Base-by-base conservation (phyloP, 30 jellyfish, hydroid and myxozoan species). In the Aurelia aurita region DNA sequence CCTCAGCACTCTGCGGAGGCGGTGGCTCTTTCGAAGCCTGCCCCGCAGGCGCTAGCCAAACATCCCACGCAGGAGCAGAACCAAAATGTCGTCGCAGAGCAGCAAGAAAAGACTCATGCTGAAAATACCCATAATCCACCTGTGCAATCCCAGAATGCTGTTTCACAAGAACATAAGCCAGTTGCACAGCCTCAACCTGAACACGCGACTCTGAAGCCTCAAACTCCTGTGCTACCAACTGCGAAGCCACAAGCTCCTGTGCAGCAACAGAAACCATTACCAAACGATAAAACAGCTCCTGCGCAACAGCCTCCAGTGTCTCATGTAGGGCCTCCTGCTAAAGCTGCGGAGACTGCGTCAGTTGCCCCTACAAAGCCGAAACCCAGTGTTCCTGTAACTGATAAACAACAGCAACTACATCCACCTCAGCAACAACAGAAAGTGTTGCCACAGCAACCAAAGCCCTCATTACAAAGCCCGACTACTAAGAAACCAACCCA, bases 371-470 rank as follows among this genome's bases (percentile, higher is more conserved):
- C 51, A 2, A 39, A 39, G 51, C 51, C 51, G 16, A 39, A 39
- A 6, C 51, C 51, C 9, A 39, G 51, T 39, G 16, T 39, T 0
- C 51, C 80, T 3, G 68, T 44, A 47, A 61, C 22, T 78, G 87
- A 34, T 3, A 75, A 75, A 58, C 87, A 23, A 8, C 74, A 55
- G 21, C 87, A 75, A 55, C 87, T 16, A 14, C 69, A 53, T n/a
- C 79, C 71, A 16, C 25, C 14, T 35, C 79, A 34, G 34, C 85
- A 66, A 23, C 74, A n/a, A 19, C 72, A 63, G 39, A 23, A 43
- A 22, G 49, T 27, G 2, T 7, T 59, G 0, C 16, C 62, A 3
- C 66, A 69, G n/a, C 85, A 45, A 35, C 85, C 51, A 7, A 39
- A 39, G 13, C 51, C 51, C 0, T 39, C 51, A 39, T 39, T 39